Evolutionary conservation across 2,888 invertebrate species (phyloP), one percentile per base, ranked within the genome.

Genomic region (Eumerus sabulonum): DNA sequence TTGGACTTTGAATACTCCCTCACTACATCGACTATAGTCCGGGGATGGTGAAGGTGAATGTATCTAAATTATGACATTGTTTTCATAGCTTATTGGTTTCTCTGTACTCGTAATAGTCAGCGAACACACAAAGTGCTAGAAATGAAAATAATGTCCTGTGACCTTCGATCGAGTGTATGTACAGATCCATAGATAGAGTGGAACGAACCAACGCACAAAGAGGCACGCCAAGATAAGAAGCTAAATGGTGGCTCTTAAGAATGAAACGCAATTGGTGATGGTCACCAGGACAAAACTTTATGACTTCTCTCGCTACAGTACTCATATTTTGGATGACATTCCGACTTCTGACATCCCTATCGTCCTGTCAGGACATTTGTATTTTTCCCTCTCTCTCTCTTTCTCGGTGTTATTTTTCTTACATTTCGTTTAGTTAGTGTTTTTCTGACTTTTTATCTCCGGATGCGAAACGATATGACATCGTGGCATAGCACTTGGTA

Each of bases 341-440:
- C 27, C 73, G 68, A 79, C 77, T 71, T 63, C 64, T 59, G n/a
- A n/a, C n/a, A n/a, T n/a, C n/a, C 18, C 64, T 64, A 7, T 27
- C 27, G 27, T 57, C 45, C 17, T 62, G 67, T 51, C 67, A 72
- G 77, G 77, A 77, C 40, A 27, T 27, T 27, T 48, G 51, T 62
- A 57, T 53, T 59, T 44, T n/a, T n/a, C n/a, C n/a, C n/a, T n/a
- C n/a, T n/a, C n/a, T n/a, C n/a, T n/a, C n/a, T n/a, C n/a, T n/a
- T n/a, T n/a, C n/a, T n/a, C n/a, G n/a, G n/a, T n/a, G n/a, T n/a
- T 76, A 59, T 70, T 85, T 85, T 86, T 85, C 84, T 86, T 84
- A 84, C 82, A 85, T 84, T 85, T 83, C 74, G 45, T 44, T 66
- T 56, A 48, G 56, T 27, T 27, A 27, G 27, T 27, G 27, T 64